Percentiles rank a stretch among this genome's conserved stretches.
phyloP scores from a whole-genome alignment of 2,797 vertebrate genomes.

The Clarias pachynema region DNA sequence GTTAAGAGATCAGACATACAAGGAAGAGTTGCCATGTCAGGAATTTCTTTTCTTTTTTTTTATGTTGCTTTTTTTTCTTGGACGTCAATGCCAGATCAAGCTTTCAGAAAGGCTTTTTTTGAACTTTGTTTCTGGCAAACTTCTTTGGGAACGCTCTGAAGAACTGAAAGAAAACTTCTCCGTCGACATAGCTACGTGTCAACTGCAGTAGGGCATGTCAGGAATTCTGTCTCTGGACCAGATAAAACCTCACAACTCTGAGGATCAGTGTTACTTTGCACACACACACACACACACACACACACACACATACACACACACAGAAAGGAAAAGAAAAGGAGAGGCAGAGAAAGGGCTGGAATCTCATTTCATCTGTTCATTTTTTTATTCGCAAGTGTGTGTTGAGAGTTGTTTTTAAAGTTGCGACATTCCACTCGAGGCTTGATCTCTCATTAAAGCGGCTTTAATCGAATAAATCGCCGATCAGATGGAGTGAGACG shows the following conservation, averaged over 20 bases:
- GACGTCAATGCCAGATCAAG: neutral
- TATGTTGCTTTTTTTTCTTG: accelerated
- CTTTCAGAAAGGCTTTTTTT: neutral
- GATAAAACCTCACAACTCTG: neutral
- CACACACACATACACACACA: no score
- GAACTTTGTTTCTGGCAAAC: neutral
- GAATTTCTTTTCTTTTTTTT: neutral
- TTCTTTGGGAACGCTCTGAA: neutral
- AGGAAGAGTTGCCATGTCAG: neutral
- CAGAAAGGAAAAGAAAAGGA: no score
- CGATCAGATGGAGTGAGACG: neutral
- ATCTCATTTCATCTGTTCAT: neutral
- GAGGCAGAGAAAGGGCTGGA: no score
- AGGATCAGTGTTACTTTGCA: neutral
- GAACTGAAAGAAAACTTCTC: neutral
- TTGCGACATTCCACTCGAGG: neutral
- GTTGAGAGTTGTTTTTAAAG: neutral
- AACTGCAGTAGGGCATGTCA: conserved; percentile 4
- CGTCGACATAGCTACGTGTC: conserved; percentile 17
- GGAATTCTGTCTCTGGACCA: conserved; percentile 20
- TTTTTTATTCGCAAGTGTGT: neutral
- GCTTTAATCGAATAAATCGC: neutral
- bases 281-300: neutral
- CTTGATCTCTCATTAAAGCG: neutral
- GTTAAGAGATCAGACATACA: neutral